A percentile compares a stretch with the other conserved stretches of the same genome.
Conservation (phyloP, 2,888 invertebrate genomes). For the Dryobota labecula region DNA sequence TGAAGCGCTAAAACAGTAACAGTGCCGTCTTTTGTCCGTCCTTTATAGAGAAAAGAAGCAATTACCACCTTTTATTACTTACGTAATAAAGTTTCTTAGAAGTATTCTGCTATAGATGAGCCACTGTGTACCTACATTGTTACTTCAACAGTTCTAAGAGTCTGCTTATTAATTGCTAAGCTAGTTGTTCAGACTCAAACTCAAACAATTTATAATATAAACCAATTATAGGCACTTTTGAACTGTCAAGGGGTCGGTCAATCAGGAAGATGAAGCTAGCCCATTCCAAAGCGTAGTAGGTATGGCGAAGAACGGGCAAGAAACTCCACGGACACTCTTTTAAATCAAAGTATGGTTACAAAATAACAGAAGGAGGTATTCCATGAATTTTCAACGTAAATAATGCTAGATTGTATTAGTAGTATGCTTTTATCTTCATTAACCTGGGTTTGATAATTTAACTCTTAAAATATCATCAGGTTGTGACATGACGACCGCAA, state of each 20-base stretch:
- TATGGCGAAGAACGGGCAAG: too few species aligned
- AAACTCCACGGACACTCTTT: too few species aligned
- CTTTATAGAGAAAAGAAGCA: constrained; percentile 63
- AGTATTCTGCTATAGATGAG: constrained; percentile 42
- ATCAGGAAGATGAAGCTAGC: too few species aligned
- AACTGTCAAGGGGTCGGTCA: too few species aligned
- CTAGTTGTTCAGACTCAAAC: too few species aligned
- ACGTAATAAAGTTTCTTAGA: constrained; percentile 59
- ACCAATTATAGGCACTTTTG: too few species aligned
- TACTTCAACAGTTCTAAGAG: constrained; percentile 46
- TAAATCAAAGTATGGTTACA: too few species aligned
- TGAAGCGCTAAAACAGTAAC: constrained; percentile 65
- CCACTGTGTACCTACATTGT: constrained; percentile 43
- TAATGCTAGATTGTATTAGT: not conserved
- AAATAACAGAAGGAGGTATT: not conserved
- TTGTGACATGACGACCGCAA: not conserved
- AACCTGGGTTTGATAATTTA: not conserved
- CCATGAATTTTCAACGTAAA: not conserved
- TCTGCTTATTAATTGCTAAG: constrained; percentile 48
- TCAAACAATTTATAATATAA: too few species aligned
- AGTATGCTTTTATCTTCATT: not conserved
- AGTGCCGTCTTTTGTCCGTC: constrained; percentile 65
- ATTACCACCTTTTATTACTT: constrained; percentile 66
- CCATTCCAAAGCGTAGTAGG: too few species aligned
- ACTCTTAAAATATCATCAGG: not conserved